Conservation (phyloP, 30 jellyfish, hydroid and myxozoan genomes). For the Aurelia aurita region DNA sequence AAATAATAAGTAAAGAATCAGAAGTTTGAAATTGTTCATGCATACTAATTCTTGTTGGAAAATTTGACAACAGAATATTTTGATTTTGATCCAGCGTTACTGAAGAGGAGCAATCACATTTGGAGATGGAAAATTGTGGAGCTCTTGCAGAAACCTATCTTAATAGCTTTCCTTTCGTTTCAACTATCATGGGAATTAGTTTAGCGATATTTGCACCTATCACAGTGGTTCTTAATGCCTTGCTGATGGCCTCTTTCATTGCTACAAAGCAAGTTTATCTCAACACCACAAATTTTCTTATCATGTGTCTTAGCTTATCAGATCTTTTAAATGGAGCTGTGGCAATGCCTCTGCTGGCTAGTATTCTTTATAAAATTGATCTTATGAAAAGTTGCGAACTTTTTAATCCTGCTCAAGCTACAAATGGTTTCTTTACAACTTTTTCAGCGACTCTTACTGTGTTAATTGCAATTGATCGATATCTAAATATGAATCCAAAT, state of each 20-base stretch:
- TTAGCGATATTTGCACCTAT: background rate
- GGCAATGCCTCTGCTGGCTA: background rate
- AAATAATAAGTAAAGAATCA: too few species aligned
- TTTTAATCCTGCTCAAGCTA: too few species aligned
- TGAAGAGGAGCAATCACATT: too few species aligned
- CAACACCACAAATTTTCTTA: conserved; percentile 1
- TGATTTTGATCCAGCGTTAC: too few species aligned
- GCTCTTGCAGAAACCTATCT: background rate
- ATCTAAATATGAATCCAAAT: conserved; percentile 2
- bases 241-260: conserved; percentile 9
- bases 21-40: too few species aligned
- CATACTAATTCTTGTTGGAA: too few species aligned
- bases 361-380: too few species aligned
- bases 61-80: too few species aligned
- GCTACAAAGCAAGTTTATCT: conserved; percentile 18
- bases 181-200: background rate
- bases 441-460: background rate
- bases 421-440: too few species aligned
- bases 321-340: background rate
- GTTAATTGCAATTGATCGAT: conserved; percentile 24
- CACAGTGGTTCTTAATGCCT: background rate
- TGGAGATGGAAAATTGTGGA: background rate
- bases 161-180: background rate
- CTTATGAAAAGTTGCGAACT: too few species aligned
- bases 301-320: conserved; percentile 10